Conservation (phyloP, 2,888 invertebrate genomes). For the Tenodera sinensis region DNA sequence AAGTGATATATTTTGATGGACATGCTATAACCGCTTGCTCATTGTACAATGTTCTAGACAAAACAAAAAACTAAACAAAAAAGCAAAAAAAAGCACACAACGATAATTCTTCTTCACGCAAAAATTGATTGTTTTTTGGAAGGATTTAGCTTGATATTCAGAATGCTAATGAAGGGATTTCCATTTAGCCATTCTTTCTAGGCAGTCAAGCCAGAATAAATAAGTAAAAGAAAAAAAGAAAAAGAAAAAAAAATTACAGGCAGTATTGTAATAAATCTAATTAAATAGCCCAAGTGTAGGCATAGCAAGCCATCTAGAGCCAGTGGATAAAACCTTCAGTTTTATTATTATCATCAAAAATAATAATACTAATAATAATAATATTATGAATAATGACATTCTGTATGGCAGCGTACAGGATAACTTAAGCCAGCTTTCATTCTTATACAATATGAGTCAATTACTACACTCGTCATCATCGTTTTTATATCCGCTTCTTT, state of each 20-base stretch:
- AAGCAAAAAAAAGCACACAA: slow-evolving; percentile 22
- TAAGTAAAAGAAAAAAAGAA: neutral
- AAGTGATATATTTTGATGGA: slow-evolving; percentile 26
- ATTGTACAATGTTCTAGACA: slow-evolving; percentile 18
- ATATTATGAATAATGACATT: neutral
- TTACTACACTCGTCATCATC: slow-evolving; percentile 34
- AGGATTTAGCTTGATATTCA: slow-evolving; percentile 16
- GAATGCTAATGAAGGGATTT: slow-evolving; percentile 18
- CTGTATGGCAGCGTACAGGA: slow-evolving; percentile 12
- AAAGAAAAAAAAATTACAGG: slow-evolving; percentile 11
- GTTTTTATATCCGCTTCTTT: slow-evolving; percentile 38
- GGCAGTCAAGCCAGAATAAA: slow-evolving; percentile 13
- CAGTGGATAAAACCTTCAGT: slow-evolving; percentile 22
- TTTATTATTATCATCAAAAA: slow-evolving; percentile 21
- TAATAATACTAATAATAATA: slow-evolving; percentile 9
- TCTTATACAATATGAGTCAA: slow-evolving; percentile 35
- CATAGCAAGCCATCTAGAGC: slow-evolving; percentile 26
- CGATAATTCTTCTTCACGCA: slow-evolving; percentile 19
- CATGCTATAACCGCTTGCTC: slow-evolving; percentile 29
- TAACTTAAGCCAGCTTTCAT: slow-evolving; percentile 32
- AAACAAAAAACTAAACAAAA: slow-evolving; percentile 17
- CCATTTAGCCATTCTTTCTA: slow-evolving; percentile 25
- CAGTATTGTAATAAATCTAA: slow-evolving; percentile 17
- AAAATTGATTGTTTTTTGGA: slow-evolving; percentile 16
- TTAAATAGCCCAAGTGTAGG: slow-evolving; percentile 25